These are phyloP conservation scores for Stegostoma tigrinum DNA, from an alignment of 2,113 vertebrate genomes.

Conservation along the genomic window DNA sequence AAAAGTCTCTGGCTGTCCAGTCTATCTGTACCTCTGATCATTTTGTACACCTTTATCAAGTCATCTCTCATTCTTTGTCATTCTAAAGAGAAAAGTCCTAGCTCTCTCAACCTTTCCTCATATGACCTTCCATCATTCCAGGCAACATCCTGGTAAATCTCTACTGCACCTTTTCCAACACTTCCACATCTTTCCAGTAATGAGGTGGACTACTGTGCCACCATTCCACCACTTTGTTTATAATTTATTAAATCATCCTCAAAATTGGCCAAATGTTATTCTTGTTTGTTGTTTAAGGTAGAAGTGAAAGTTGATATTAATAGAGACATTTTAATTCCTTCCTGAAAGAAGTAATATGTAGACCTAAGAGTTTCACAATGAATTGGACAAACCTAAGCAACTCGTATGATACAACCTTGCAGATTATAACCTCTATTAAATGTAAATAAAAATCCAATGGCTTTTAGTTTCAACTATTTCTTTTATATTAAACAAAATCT, in stretches of 20 bases:
- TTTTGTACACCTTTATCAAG: too few relatives aligned
- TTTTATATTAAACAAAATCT: neutral
- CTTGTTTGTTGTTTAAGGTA: neutral
- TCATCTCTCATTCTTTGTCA: too few relatives aligned
- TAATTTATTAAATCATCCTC: neutral
- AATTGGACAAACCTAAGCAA: neutral
- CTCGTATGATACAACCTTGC: neutral
- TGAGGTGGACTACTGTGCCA: too few relatives aligned
- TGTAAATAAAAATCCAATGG: neutral
- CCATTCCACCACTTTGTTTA: neutral
- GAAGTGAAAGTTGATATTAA: neutral
- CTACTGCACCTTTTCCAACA: too few relatives aligned
- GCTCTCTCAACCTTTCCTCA: too few relatives aligned
- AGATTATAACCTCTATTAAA: neutral
- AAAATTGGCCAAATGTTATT: neutral
- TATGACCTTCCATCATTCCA: too few relatives aligned
- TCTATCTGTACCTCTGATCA: too few relatives aligned
- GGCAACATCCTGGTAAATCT: too few relatives aligned
- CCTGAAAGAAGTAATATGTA: neutral
- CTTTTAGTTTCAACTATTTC: neutral
- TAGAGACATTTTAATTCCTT: neutral
- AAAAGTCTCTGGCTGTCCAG: too few relatives aligned
- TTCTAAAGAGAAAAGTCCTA: too few relatives aligned
- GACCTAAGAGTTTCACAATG: neutral
- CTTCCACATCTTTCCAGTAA: too few relatives aligned